Conservation (phyloP, 1,140 invertebrate genomes). For the Drosophila santomea region DNA sequence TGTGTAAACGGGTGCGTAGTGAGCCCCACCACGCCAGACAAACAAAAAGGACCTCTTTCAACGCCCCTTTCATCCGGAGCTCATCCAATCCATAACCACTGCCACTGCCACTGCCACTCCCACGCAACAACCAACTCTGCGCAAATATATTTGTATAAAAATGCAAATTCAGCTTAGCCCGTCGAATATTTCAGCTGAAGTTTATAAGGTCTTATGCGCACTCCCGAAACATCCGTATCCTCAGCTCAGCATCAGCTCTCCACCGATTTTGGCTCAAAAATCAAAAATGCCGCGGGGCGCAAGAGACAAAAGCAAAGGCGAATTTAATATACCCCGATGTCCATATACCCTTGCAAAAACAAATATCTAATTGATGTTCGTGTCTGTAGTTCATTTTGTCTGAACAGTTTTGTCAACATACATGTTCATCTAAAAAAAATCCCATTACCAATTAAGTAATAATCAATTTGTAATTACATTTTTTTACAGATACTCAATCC, state of each 20-base stretch:
- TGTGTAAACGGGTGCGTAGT: slow-evolving; percentile 40
- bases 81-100: slow-evolving; percentile 30
- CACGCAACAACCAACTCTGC: slow-evolving; percentile 59
- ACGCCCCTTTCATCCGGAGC: slow-evolving; percentile 23
- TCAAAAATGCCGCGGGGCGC: slow-evolving; percentile 65
- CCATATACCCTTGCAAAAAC: not conserved
- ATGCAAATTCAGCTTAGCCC: slow-evolving; percentile 82
- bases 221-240: slow-evolving; percentile 26
- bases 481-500: too few relatives aligned
- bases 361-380: too few relatives aligned
- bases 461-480: too few relatives aligned
- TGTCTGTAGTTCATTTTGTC: too few relatives aligned
- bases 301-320: slow-evolving; percentile 46
- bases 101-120: not conserved
- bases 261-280: slow-evolving; percentile 72
- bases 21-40: slow-evolving; percentile 41
- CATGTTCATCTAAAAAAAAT: too few relatives aligned
- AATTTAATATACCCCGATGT: not conserved
- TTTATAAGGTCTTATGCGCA: slow-evolving; percentile 67
- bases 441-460: too few relatives aligned
- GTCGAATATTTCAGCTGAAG: slow-evolving; percentile 74
- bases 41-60: slow-evolving; percentile 48
- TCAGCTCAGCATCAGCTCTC: slow-evolving; percentile 12
- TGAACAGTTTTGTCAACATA: too few relatives aligned
- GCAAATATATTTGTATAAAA: slow-evolving; percentile 83